Percentiles rank a stretch among this genome's conserved stretches.
phyloP scores from a whole-genome alignment of 2,797 vertebrate genomes.

The Sebastes nivosus region DNA sequence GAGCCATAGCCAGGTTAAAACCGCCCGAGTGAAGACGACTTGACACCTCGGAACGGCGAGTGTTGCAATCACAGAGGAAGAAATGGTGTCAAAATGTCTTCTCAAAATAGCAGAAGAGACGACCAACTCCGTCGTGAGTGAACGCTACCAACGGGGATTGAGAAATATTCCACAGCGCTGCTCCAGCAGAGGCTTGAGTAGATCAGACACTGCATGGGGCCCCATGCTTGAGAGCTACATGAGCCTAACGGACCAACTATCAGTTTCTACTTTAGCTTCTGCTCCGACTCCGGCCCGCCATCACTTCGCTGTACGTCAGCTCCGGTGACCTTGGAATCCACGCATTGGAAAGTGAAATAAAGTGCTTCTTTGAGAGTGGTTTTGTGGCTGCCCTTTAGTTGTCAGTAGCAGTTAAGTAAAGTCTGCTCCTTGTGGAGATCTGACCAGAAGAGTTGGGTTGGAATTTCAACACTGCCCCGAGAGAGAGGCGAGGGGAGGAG shows the following conservation, averaged over 20 bases:
- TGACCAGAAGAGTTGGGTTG: constrained; percentile 86
- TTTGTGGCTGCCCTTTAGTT: constrained; percentile 48
- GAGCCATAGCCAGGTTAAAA: constrained; percentile 31
- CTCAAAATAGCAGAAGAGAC: constrained; percentile 24
- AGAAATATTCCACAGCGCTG: constrained; percentile 44
- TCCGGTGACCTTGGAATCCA: constrained; percentile 55
- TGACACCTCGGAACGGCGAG: neutral
- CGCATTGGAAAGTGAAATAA: constrained; percentile 31
- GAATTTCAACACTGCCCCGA: constrained; percentile 93
- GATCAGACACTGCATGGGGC: constrained; percentile 33
- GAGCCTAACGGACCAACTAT: constrained; percentile 50
- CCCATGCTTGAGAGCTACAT: constrained; percentile 49
- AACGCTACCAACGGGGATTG: neutral
- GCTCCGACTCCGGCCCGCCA: constrained; percentile 34
- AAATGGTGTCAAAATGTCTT: constrained; percentile 16
- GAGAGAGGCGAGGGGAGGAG: constrained; percentile 71
- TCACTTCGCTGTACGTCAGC: constrained; percentile 1
- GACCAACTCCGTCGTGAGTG: neutral
- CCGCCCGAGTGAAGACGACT: constrained; percentile 4
- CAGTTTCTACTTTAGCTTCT: constrained; percentile 52
- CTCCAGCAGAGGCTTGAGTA: constrained; percentile 31
- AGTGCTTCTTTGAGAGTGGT: constrained; percentile 40
- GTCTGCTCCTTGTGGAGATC: constrained; percentile 76
- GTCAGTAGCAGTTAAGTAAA: constrained; percentile 67
- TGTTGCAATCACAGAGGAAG: constrained; percentile 28